Evolutionary conservation across 2,113 vertebrate genomes (phyloP), one percentile per base, ranked within the genome.

Genomic region (Cryptomyrus ogoouensis): DNA sequence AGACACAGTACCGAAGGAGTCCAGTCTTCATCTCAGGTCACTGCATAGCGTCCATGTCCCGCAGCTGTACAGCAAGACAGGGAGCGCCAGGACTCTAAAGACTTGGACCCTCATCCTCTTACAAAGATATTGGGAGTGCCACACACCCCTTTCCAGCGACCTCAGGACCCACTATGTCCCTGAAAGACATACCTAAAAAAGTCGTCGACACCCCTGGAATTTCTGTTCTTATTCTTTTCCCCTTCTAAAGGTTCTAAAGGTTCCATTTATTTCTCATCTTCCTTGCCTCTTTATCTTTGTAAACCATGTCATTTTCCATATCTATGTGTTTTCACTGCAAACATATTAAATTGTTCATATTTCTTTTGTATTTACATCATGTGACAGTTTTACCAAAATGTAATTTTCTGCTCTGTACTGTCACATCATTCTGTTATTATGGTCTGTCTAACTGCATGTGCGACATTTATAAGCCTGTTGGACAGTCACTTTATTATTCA

Each of bases 381-480:
- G 44, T 86, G 83, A 85, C 83, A 85, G 83, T 49, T 85, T 85
- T 47, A 50, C 83, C n/a, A 49, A 87, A 87, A 53, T 87, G 12
- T 52, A 56, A 52, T 53, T 35, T 53, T 53, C 47, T 52, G 50
- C 50, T 39, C 85, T 56, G 5, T 13, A 39, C n/a, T 24, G 85
- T 86, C 49, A 35, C 21, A 87, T 56, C 27, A 19, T 56, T 80
- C 74, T 80, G 74, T 42, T 39, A 80, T 80, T 80, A 80, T 39
- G 31, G 70, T 80, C 35, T 39, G 35, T 80, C 35, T 35, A 31
- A 39, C 13, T 80, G 74, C 35, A 39, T 80, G 74, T 42, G 74
- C 1, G 5, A 80, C 15, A 39, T 42, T 80, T 42, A 80, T 19
- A 80, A 80, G 74, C 74, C 31, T 80, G 35, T 42, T 80, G 35